phyloP scores from a whole-genome alignment of 2,888 invertebrate species.

The Timandra comae region DNA sequence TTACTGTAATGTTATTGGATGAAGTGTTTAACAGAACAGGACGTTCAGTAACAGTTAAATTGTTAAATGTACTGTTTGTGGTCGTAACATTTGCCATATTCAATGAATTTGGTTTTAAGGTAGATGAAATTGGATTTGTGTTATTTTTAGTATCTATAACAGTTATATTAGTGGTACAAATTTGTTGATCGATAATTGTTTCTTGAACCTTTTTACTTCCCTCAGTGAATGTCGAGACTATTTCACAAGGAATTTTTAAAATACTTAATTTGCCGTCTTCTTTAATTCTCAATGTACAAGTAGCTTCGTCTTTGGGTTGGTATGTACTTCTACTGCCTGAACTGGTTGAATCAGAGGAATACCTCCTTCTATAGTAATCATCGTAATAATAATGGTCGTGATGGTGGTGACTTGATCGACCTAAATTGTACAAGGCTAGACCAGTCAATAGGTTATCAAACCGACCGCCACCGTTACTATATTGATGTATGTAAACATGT shows the following conservation, averaged over 20 bases:
- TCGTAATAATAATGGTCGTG: slow-evolving; percentile 57
- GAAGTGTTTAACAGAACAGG: too few relatives aligned
- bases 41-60: too few relatives aligned
- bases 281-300: slow-evolving; percentile 48
- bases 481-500: slow-evolving; percentile 54
- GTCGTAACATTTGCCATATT: slow-evolving; percentile 4
- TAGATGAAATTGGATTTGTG: neutral
- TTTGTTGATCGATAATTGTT: slow-evolving; percentile 34
- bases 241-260: slow-evolving; percentile 63
- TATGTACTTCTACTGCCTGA: slow-evolving; percentile 10
- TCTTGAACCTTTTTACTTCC: slow-evolving; percentile 36
- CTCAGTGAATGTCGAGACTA: slow-evolving; percentile 62
- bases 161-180: slow-evolving; percentile 44
- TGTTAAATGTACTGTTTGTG: too few relatives aligned
- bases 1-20: too few relatives aligned
- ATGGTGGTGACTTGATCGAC: slow-evolving; percentile 52
- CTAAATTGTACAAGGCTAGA: slow-evolving; percentile 58
- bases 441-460: slow-evolving; percentile 59
- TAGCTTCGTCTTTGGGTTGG: slow-evolving; percentile 40
- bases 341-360: slow-evolving; percentile 23
- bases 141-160: slow-evolving; percentile 10
- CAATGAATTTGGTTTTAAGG: neutral
- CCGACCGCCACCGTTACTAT: slow-evolving; percentile 56
- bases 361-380: slow-evolving; percentile 53
- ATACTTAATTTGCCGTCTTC: slow-evolving; percentile 42